A percentile compares a stretch with the other conserved stretches of the same genome.
These are phyloP conservation scores for Drosophila rellima DNA, from an alignment of 2,888 invertebrate genomes.

Conservation along the genomic window DNA sequence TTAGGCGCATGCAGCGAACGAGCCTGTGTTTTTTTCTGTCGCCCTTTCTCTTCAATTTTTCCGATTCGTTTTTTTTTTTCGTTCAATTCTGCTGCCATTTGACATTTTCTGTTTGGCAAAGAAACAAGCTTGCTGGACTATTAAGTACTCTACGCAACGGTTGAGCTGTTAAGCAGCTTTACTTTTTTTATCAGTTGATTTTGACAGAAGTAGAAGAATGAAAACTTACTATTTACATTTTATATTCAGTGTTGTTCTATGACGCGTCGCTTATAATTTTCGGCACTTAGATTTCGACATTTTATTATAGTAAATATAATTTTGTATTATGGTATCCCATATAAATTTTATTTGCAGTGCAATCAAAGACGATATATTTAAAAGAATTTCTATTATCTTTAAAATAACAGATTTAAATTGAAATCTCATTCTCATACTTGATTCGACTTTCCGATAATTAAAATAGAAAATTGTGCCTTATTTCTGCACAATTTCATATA, in stretches of 20 bases:
- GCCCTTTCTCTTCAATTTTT: constrained; percentile 22
- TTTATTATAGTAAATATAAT: no score
- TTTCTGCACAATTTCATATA: background rate
- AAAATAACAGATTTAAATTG: no score
- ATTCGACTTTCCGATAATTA: no score
- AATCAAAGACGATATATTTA: no score
- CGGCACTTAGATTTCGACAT: no score
- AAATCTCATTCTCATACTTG: no score
- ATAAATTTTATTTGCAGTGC: no score
- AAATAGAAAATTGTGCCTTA: no score
- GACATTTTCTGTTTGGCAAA: constrained; percentile 55
- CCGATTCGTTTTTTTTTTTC: constrained; percentile 19
- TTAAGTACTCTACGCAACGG: constrained; percentile 8
- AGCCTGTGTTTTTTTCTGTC: constrained; percentile 38
- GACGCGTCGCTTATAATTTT: background rate
- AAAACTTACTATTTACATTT: background rate
- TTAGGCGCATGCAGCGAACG: constrained; percentile 74
- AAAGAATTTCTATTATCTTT: no score
- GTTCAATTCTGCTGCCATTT: constrained; percentile 54
- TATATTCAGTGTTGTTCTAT: background rate
- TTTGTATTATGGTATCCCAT: no score
- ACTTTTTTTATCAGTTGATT: background rate
- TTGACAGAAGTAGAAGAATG: background rate
- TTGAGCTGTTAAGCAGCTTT: background rate
- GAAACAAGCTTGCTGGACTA: constrained; percentile 36